These are phyloP conservation scores for Nasalis larvatus DNA, from an alignment of 2,113 vertebrate genomes.

Conservation along the genomic window DNA sequence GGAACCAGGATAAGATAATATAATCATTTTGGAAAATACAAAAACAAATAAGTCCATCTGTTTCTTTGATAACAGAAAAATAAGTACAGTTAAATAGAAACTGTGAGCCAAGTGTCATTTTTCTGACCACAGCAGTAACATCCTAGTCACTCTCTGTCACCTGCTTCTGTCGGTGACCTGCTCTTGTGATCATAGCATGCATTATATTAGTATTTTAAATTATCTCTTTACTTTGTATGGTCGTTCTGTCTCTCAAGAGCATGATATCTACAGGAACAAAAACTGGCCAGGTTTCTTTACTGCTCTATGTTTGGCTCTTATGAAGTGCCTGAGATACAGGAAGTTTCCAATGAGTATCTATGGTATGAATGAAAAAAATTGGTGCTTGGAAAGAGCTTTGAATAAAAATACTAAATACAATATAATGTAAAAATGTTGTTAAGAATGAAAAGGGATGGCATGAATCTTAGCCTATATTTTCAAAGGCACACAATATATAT, in stretches of 20 bases:
- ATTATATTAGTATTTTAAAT: background rate
- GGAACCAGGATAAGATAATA: background rate
- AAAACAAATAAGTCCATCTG: background rate
- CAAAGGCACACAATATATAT: background rate
- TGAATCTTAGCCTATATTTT: background rate
- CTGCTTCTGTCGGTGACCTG: background rate
- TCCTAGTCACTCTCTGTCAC: background rate
- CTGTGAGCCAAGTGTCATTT: background rate
- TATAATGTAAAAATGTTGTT: background rate
- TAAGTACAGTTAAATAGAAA: background rate
- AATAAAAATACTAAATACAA: background rate
- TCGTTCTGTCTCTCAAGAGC: background rate
- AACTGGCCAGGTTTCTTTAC: background rate
- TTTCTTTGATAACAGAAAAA: conserved; percentile 6
- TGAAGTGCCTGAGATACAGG: background rate
- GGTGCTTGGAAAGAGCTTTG: background rate
- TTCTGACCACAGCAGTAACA: background rate
- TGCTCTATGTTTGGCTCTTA: background rate
- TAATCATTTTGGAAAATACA: background rate
- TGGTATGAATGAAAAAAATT: background rate
- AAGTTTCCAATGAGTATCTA: background rate
- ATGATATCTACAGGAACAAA: background rate
- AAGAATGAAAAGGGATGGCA: background rate
- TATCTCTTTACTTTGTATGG: background rate
- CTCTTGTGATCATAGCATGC: background rate